phyloP scores from a whole-genome alignment of 2,888 invertebrate species.

The Pardosa pseudoannulata region DNA sequence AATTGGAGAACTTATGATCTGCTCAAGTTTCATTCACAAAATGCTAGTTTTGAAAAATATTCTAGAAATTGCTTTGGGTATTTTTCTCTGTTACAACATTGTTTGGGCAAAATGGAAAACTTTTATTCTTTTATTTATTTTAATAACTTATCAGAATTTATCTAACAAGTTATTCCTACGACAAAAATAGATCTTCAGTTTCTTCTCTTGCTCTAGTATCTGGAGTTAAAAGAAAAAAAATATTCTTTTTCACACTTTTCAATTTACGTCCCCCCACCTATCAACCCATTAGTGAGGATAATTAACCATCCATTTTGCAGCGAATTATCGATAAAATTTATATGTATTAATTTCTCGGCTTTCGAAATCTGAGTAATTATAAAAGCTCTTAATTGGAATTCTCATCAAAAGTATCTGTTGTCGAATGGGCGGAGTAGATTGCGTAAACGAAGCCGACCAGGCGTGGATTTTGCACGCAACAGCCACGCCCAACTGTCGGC shows the following conservation, averaged over 20 bases:
- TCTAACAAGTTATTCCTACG: too few relatives aligned
- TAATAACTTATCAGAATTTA: too few relatives aligned
- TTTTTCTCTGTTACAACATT: too few relatives aligned
- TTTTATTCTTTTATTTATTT: too few relatives aligned
- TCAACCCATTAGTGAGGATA: constrained; percentile 54
- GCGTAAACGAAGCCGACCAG: constrained; percentile 62
- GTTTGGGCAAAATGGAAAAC: too few relatives aligned
- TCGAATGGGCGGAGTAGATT: constrained; percentile 46
- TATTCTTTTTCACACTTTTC: constrained; percentile 46
- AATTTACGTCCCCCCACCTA: constrained; percentile 44
- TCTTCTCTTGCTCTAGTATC: too few relatives aligned
- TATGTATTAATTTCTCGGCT: constrained; percentile 59
- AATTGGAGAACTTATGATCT: too few relatives aligned
- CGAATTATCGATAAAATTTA: constrained; percentile 53
- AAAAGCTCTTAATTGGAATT: constrained; percentile 55
- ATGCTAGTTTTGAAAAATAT: too few relatives aligned
- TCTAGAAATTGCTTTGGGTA: too few relatives aligned
- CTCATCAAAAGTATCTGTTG: background rate
- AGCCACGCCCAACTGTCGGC: constrained; percentile 66
- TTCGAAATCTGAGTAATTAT: constrained; percentile 64
- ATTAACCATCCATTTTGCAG: constrained; percentile 41
- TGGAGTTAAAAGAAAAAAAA: too few relatives aligned
- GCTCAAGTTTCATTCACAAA: too few relatives aligned
- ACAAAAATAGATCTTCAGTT: too few relatives aligned
- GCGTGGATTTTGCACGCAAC: constrained; percentile 67